Evolutionary conservation across 2,113 vertebrate species (phyloP).

Genomic region (Perognathus longimembris): DNA sequence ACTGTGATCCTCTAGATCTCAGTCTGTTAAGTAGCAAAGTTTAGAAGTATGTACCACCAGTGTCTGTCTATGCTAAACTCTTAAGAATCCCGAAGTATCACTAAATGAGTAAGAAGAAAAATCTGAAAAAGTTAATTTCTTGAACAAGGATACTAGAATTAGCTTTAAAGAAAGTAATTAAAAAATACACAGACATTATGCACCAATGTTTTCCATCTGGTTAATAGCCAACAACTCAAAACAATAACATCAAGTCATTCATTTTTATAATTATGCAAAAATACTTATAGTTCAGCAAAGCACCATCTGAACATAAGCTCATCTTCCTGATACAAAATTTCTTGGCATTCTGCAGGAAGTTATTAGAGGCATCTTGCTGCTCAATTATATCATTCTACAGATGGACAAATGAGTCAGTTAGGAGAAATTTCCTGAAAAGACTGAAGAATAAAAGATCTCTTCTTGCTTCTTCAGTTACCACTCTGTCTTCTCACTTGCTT

Average conservation of each 20-base stretch:
- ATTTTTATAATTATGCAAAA: slow-evolving; percentile 53
- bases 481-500: background rate
- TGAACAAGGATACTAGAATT: background rate
- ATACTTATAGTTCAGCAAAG: slow-evolving; percentile 53
- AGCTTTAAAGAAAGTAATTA: background rate
- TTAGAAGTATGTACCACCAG: no score
- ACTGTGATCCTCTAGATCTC: background rate
- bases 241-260: background rate
- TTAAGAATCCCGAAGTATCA: background rate
- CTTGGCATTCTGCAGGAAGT: slow-evolving; percentile 1
- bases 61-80: background rate
- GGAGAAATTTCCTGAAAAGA: background rate
- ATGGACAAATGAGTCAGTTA: slow-evolving; percentile 1
- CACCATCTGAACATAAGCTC: slow-evolving; percentile 28
- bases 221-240: background rate
- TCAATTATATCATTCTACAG: background rate
- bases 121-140: background rate
- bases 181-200: background rate
- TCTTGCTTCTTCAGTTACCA: background rate
- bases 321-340: slow-evolving; percentile 32
- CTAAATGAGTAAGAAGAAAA: background rate
- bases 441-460: background rate
- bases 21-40: no score
- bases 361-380: background rate
- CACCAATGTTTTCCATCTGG: background rate